Conservation (phyloP, 2,797 vertebrate species). For the Pipistrellus nathusii region DNA sequence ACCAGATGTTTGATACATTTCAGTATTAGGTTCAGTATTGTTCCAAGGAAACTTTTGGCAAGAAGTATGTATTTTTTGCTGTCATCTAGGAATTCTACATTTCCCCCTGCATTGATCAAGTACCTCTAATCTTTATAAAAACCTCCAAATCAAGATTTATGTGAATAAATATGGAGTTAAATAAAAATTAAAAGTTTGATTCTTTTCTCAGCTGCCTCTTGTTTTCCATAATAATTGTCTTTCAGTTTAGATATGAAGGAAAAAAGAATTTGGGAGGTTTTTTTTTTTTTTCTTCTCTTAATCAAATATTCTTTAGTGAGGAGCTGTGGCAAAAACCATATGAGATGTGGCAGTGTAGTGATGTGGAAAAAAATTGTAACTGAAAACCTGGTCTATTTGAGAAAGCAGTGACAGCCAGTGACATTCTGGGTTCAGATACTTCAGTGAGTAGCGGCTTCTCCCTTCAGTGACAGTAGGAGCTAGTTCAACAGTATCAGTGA, state of each 20-base stretch:
- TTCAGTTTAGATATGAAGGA: conserved; percentile 44
- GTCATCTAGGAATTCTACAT: neutral
- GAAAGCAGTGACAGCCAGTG: neutral
- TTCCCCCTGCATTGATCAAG: neutral
- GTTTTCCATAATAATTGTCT: neutral
- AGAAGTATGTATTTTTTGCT: neutral
- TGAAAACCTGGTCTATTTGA: neutral
- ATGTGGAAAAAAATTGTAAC: neutral
- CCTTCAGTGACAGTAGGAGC: neutral
- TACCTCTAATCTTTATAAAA: neutral
- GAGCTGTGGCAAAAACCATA: conserved; percentile 26
- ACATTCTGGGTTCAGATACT: neutral
- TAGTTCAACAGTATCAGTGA: neutral
- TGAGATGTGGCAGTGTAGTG: neutral
- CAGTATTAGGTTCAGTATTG: conserved; percentile 20
- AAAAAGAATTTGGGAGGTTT: neutral
- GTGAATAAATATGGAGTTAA: conserved; percentile 22
- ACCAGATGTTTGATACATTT: neutral
- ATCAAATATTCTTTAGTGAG: conserved; percentile 44
- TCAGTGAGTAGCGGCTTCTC: neutral
- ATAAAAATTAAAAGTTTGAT: conserved; percentile 53
- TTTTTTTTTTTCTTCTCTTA: conserved; percentile 24
- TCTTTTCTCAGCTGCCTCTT: neutral
- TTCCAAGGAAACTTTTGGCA: conserved; percentile 18
- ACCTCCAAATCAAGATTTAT: neutral